Percentiles rank a stretch among this genome's conserved stretches.
Evolutionary conservation across 2,113 vertebrate genomes (phyloP).

Genomic region (Mionectes macconnelli): DNA sequence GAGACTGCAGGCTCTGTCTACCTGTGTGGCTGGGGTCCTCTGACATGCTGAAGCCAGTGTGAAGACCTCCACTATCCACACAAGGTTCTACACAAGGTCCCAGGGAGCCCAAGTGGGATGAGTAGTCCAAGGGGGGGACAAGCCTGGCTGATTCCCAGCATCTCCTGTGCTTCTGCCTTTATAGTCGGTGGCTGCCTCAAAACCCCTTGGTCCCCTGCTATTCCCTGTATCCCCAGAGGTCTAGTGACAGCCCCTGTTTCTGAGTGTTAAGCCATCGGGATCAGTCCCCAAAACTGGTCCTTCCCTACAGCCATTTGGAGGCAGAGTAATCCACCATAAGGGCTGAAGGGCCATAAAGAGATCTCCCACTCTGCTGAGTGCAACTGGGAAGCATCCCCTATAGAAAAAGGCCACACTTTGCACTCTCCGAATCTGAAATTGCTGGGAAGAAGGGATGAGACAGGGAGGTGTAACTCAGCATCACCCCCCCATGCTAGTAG

Average conservation of each 20-base stretch:
- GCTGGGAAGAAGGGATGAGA: not conserved
- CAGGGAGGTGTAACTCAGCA: not conserved
- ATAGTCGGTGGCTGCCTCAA: not conserved
- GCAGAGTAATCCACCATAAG: not conserved
- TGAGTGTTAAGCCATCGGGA: slow-evolving; percentile 15
- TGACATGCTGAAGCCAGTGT: not conserved
- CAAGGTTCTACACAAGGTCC: not conserved
- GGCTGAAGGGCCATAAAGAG: not conserved
- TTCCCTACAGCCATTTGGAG: not conserved
- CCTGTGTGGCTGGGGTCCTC: accelerated
- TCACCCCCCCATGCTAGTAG: not conserved
- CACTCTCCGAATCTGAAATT: not conserved
- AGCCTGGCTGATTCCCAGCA: not conserved
- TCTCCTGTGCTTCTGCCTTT: slow-evolving; percentile 55
- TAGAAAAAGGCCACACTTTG: not conserved
- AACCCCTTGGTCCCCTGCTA: not conserved
- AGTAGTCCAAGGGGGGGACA: not conserved
- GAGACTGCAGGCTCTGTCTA: not conserved
- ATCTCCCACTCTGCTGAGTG: not conserved
- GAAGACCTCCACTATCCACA: not conserved
- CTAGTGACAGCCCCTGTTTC: not conserved
- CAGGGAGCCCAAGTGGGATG: not conserved
- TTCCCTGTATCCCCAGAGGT: not conserved
- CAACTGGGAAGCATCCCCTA: not conserved
- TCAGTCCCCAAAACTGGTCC: not conserved